phyloP scores from a whole-genome alignment of 2,113 vertebrate species.

The Prietella phreatophila region DNA sequence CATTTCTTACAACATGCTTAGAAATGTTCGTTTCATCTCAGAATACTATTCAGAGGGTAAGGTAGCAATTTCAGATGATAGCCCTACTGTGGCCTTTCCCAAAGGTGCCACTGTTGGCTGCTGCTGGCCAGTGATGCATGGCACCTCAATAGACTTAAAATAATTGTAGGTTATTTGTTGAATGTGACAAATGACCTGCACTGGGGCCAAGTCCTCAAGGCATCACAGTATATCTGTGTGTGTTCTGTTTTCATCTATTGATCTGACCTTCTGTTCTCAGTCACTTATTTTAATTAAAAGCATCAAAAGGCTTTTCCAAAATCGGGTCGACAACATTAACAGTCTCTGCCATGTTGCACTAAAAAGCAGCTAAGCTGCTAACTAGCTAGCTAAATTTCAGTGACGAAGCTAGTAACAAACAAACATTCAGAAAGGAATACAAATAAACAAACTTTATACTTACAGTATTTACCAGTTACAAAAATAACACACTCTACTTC shows the following conservation, averaged over 20 bases:
- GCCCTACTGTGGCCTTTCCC: constrained; percentile 45
- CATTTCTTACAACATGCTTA: neutral
- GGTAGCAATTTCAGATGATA: constrained; percentile 49
- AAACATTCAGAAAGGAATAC: too few relatives aligned
- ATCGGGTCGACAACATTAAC: neutral
- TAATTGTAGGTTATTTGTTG: constrained; percentile 57
- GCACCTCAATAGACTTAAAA: constrained; percentile 57
- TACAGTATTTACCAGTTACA: neutral
- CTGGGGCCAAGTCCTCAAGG: constrained; percentile 48
- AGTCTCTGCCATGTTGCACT: neutral
- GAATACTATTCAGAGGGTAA: constrained; percentile 23
- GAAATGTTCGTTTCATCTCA: constrained; percentile 31
- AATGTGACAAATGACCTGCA: constrained; percentile 62
- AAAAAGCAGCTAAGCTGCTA: neutral
- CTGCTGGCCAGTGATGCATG: constrained; percentile 49
- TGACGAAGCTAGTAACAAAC: too few relatives aligned
- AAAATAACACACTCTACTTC: neutral
- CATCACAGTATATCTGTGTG: too few relatives aligned
- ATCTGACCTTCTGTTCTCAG: too few relatives aligned
- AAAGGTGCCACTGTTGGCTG: constrained; percentile 40
- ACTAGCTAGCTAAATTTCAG: neutral
- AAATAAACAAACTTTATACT: neutral
- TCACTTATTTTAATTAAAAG: too few relatives aligned
- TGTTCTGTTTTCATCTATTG: too few relatives aligned
- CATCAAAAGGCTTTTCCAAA: neutral